A percentile compares a stretch with the other conserved stretches of the same genome.
phyloP scores from a whole-genome alignment of 2,888 invertebrate genomes.

The Chaitophorus viminalis region DNA sequence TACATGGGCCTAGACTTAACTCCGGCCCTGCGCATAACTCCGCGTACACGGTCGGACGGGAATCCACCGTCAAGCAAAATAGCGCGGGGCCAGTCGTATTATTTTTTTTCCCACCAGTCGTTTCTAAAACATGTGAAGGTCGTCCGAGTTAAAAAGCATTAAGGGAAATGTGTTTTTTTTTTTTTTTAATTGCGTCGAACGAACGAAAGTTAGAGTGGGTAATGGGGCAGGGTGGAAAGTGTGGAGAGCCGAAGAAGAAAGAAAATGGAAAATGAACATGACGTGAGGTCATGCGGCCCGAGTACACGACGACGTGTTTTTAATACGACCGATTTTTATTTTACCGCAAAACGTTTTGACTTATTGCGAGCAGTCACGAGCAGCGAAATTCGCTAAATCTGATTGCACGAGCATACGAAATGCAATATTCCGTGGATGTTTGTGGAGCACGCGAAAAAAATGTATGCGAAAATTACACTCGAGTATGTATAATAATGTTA shows the following conservation, averaged over 20 bases:
- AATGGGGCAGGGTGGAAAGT: background rate
- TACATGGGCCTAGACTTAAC: too few relatives aligned
- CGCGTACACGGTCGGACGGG: background rate
- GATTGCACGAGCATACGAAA: slow-evolving; percentile 7
- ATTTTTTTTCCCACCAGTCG: too few relatives aligned
- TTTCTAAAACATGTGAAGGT: slow-evolving; percentile 35
- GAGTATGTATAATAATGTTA: too few relatives aligned
- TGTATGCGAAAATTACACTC: background rate
- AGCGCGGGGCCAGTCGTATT: background rate
- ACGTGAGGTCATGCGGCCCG: slow-evolving; percentile 16
- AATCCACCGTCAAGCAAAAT: background rate
- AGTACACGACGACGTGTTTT: slow-evolving; percentile 12
- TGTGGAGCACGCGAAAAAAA: slow-evolving; percentile 7
- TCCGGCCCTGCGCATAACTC: background rate
- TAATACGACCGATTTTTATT: slow-evolving; percentile 33
- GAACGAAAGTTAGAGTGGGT: background rate
- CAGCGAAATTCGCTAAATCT: slow-evolving; percentile 21
- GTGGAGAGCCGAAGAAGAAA: background rate
- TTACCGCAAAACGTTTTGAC: slow-evolving; percentile 27
- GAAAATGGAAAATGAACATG: slow-evolving; percentile 35
- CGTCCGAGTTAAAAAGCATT: background rate
- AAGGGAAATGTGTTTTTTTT: background rate
- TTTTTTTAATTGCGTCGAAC: background rate
- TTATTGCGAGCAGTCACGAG: slow-evolving; percentile 46
- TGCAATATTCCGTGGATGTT: slow-evolving; percentile 11